phyloP scores from a whole-genome alignment of 2,888 invertebrate genomes.

The Epistrophe grossulariae region DNA sequence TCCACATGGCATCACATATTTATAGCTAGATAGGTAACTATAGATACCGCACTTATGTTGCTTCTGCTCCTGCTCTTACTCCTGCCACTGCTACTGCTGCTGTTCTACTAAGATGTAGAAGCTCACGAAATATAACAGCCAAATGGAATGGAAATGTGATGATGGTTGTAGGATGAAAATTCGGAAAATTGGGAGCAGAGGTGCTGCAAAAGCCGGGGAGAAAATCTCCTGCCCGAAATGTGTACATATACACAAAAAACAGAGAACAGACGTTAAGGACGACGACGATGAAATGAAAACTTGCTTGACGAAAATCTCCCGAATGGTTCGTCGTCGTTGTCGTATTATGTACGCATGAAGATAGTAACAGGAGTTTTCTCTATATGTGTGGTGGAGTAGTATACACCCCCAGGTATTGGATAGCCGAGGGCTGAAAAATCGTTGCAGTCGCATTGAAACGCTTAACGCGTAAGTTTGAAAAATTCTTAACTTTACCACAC shows the following conservation, averaged over 20 bases:
- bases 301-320: constrained; percentile 61
- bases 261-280: constrained; percentile 35
- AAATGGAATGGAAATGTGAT: constrained; percentile 66
- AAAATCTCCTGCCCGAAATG: constrained; percentile 50
- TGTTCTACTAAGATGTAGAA: constrained; percentile 69
- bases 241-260: constrained; percentile 18
- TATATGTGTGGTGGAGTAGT: constrained; percentile 79
- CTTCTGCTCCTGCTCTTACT: constrained; percentile 31
- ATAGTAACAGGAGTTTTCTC: constrained; percentile 81
- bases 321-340: constrained; percentile 22
- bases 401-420: constrained; percentile 84
- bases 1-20: constrained; percentile 65
- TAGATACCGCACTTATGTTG: constrained; percentile 64
- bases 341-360: constrained; percentile 78
- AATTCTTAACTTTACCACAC: constrained; percentile 77
- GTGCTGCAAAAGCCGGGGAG: constrained; percentile 39
- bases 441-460: constrained; percentile 83
- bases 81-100: constrained; percentile 41
- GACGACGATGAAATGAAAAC: constrained; percentile 43
- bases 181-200: constrained; percentile 42
- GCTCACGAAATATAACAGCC: constrained; percentile 53
- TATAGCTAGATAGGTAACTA: constrained; percentile 56
- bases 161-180: constrained; percentile 52
- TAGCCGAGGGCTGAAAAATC: constrained; percentile 84
- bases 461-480: constrained; percentile 83